These are phyloP conservation scores for Urocolius indicus DNA, from an alignment of 2,113 vertebrate species.

Conservation along the genomic window DNA sequence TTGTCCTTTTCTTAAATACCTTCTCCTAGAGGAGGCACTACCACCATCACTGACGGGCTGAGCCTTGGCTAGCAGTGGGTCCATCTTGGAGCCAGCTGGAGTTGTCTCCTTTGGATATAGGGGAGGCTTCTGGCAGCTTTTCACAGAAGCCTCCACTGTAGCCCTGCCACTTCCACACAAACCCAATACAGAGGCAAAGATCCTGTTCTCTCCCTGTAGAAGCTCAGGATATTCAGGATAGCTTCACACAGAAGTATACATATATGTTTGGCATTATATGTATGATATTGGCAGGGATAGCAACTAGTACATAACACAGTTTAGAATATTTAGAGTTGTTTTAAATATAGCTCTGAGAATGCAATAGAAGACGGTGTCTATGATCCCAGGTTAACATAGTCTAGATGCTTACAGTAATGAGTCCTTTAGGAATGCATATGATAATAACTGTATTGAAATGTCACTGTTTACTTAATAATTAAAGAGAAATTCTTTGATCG, in stretches of 20 bases:
- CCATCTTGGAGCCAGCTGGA: background rate
- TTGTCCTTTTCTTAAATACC: background rate
- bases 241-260: background rate
- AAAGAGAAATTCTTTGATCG: slow-evolving; percentile 50
- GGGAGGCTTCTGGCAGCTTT: background rate
- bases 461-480: slow-evolving; percentile 22
- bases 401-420: background rate
- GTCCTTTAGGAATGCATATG: slow-evolving; percentile 3
- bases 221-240: background rate
- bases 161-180: background rate
- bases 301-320: background rate
- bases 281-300: background rate
- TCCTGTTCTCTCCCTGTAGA: background rate
- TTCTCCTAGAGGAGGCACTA: background rate
- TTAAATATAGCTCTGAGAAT: slow-evolving; percentile 20
- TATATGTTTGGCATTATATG: background rate
- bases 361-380: background rate
- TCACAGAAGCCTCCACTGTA: background rate
- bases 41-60: background rate
- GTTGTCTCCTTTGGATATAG: background rate
- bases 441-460: slow-evolving; percentile 17
- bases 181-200: background rate
- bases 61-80: background rate
- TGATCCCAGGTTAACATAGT: slow-evolving; percentile 3
- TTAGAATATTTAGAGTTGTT: background rate